Evolutionary conservation across 2,797 vertebrate species (phyloP), one percentile per base, ranked within the genome.

Genomic region (Thaleichthys pacificus): DNA sequence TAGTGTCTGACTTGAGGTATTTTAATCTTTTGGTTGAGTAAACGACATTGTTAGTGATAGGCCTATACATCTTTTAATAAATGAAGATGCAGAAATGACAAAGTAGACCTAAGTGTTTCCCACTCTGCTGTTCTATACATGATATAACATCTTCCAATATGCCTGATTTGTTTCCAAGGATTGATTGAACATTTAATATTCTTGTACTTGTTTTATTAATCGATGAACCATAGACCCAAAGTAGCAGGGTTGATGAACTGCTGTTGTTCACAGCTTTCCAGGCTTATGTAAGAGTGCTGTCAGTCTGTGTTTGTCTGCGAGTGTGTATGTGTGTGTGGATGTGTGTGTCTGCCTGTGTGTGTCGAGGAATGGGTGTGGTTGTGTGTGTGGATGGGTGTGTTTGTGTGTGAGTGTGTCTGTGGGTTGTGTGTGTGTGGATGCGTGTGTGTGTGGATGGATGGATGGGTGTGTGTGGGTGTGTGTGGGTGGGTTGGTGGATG

Each of bases 261-360:
- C 26, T 63, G 63, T 65, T 64, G 24, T 17, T 26, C 61, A 71
- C 47, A 56, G 70, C 11, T 63, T 65, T 61, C 57, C 61, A 49
- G 56, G 62, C 62, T 56, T 24, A 65, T 72, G 51, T 47, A 71
- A 26, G 35, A 71, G 56, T 71, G 3, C 42, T 42, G 42, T 42
- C 12, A 14, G 42, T 42, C 42, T 42, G 42, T 12, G 42, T 42
- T 42, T 42, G 42, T 42, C 9, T 42, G 42, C 9, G 12, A 14
- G 42, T 42, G 42, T 35, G 5, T 35, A 15, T 66, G 21, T 66
- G 35, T 38, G 38, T 17, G 42, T 47, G 19, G 22, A 15, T 32
- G 64, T 49, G 64, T 4, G 68, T 69, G 21, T 5, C n/a, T n/a
- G n/a, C n/a, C 0, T 26, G 11, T 58, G 19, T 38, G 26, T 15